Conservation (phyloP, 2,888 invertebrate species). For the Deilephila porcellus region DNA sequence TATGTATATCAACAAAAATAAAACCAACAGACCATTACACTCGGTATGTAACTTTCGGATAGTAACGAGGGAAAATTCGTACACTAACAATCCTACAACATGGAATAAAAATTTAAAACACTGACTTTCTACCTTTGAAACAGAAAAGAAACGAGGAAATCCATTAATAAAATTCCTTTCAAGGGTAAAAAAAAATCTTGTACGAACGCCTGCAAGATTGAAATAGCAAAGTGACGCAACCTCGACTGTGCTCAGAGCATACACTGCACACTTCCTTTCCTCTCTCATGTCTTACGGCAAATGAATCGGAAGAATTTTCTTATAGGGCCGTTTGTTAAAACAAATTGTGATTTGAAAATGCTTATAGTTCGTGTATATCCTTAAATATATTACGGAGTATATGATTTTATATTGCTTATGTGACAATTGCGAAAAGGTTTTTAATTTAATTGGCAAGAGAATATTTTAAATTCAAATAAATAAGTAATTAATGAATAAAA, state of each 20-base stretch:
- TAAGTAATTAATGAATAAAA: no score
- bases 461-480: no score
- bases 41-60: background rate
- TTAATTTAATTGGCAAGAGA: no score
- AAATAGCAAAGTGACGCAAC: constrained; percentile 18
- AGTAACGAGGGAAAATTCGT: background rate
- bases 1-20: background rate
- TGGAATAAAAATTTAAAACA: background rate
- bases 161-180: constrained; percentile 25
- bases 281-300: background rate
- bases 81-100: background rate
- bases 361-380: background rate
- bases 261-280: background rate
- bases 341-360: background rate
- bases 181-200: constrained; percentile 39
- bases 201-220: constrained; percentile 14
- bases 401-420: background rate
- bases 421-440: no score
- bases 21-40: background rate
- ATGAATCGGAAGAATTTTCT: background rate
- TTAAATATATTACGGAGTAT: background rate
- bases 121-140: background rate
- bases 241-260: background rate
- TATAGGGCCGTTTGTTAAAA: background rate
- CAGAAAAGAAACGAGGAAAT: constrained; percentile 34